Evolutionary conservation across 2,797 vertebrate species (phyloP), one percentile per base, ranked within the genome.

Genomic region (Sebastes variabilis): DNA sequence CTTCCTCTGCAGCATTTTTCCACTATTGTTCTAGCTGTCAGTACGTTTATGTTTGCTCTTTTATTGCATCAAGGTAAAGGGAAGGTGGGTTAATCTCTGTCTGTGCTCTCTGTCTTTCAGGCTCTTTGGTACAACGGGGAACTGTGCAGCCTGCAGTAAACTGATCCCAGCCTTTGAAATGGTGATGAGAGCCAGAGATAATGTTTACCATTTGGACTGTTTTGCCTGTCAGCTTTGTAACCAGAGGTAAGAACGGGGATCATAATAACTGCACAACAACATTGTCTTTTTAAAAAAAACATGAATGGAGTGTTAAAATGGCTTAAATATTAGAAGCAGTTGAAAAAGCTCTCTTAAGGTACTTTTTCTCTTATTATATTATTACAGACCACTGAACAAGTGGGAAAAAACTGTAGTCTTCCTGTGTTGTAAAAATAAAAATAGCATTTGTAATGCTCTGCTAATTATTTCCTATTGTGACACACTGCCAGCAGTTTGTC

Each of bases 171-270:
- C 99, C 95, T 99, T 99, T 93, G 99, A 99, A 97, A 99, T 99
- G 99, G 99, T 99, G 97, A 99, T 99, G 99, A 97, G 98, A 95
- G 99, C 98, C 95, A 97, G 98, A 97, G 99, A 99, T 96, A 99
- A 99, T 86, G 99, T 99, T 95, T 99, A 99, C 96, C 99, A 99
- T 96, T 98, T 99, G 94, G 99, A 99, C 97, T 99, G 99, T 96
- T 99, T 99, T 84, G 99, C 99, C 96, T 99, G 98, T 96, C 99
- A 99, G 96, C 98, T 99, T 95, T 99, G 99, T 97, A 99, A 99
- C 97, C 99, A 99, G 97, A 98, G 99, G 99, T 99, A 97, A 98
- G 98, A 86, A 86, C 36, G 64, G 75, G 86, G 73, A 90, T 89
- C 87, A 79, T 84, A 87, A 90, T 85, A 87, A 91, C 85, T 85